A percentile compares a stretch with the other conserved stretches of the same genome.
Conservation (phyloP, 2,888 invertebrate species). For the Drosophila bunnanda region DNA sequence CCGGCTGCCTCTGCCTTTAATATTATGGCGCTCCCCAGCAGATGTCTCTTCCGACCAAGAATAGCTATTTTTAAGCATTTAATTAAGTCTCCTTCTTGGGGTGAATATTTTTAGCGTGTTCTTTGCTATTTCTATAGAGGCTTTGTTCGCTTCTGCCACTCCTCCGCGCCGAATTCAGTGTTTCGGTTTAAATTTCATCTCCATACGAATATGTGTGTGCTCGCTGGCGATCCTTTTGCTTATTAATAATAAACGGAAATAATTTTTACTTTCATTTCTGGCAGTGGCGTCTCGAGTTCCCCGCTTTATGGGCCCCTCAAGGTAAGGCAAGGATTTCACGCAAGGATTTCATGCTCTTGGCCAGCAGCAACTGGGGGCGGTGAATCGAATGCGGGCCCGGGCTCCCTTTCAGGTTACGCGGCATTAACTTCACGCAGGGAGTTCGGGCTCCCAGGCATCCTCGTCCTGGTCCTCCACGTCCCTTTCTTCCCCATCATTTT, state of each 20-base stretch:
- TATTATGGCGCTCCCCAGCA: slow-evolving; percentile 12
- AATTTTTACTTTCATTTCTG: slow-evolving; percentile 32
- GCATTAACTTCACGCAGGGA: slow-evolving; percentile 39
- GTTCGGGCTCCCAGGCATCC: not conserved
- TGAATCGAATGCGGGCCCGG: slow-evolving; percentile 22
- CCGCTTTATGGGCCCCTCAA: slow-evolving; percentile 35
- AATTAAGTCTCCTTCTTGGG: slow-evolving; percentile 39
- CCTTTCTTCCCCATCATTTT: not conserved
- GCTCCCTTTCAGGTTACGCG: slow-evolving; percentile 37
- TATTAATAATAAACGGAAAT: slow-evolving; percentile 46
- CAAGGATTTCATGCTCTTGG: slow-evolving; percentile 1
- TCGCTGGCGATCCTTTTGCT: slow-evolving; percentile 6
- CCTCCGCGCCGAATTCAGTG: not conserved
- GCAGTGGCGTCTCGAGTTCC: slow-evolving; percentile 12
- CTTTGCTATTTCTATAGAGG: slow-evolving; percentile 16
- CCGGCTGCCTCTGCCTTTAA: slow-evolving; percentile 3
- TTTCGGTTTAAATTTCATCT: slow-evolving; percentile 19
- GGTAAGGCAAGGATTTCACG: slow-evolving; percentile 27
- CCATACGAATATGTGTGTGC: not conserved
- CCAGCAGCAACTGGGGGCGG: not conserved
- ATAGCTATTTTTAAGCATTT: slow-evolving; percentile 54
- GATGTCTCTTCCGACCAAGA: slow-evolving; percentile 12
- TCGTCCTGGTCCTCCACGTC: not conserved
- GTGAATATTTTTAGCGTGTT: slow-evolving; percentile 27
- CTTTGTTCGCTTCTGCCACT: not conserved